Evolutionary conservation across 1,140 invertebrate species (phyloP), one percentile per base, ranked within the genome.

Genomic region (Drosophila nikananu): DNA sequence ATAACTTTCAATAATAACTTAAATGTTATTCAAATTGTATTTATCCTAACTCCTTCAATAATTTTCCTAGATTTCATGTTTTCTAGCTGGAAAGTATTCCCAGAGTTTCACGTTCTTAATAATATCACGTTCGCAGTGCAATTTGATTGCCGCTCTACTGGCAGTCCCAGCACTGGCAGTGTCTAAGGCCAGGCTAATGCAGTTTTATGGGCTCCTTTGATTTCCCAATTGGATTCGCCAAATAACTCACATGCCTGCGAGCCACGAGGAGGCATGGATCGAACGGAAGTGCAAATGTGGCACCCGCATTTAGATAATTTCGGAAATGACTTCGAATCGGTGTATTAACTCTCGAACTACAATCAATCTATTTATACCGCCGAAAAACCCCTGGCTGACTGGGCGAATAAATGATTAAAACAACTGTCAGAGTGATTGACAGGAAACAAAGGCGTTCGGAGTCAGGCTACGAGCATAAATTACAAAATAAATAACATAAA

Each of bases 401-500:
- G n/a, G 55, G 19, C 27, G 54, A 67, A 44, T 41, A 81, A 63
- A 78, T 87, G 82, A 87, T 89, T 81, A 78, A 84, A 81, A 46
- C 49, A 81, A 78, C 77, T 87, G 84, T 80, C 84, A 89, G 32
- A 52, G 19, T 78, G 84, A 89, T 55, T 87, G 83, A 87, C 84
- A 79, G 74, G 63, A 66, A 73, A 52, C 67, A 59, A 64, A 81
- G 51, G 21, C 41, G 27, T 42, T 44, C 35, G 46, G 27, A 67
- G 68, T 63, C 51, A 74, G 52, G 67, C 65, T 71, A 79, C 70
- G 72, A 78, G 77, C 76, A 87, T 89, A 83, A 83, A 89, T 87
- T 89, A 81, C 84, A 68, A 81, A 87, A 87, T 87, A 87, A 87
- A 87, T 87, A 87, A 66, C 84, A 87, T 87, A 83, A 81, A 87